phyloP scores from a whole-genome alignment of 2,113 vertebrate species.

The Cnemophilus loriae region DNA sequence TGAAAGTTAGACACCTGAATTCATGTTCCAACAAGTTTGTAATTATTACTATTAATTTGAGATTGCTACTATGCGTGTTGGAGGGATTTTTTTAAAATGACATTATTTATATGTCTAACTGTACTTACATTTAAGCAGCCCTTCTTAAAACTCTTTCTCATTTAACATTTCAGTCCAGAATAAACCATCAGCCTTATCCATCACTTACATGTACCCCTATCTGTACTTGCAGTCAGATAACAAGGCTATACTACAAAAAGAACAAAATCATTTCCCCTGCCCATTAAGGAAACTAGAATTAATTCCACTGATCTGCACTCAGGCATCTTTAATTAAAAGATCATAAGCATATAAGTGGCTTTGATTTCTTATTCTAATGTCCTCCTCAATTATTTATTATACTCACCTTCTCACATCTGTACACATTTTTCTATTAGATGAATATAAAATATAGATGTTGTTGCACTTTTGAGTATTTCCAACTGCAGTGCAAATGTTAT shows the following conservation, averaged over 20 bases:
- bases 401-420: constrained; percentile 8
- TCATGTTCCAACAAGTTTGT: background rate
- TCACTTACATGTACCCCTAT: background rate
- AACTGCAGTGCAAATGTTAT: background rate
- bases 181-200: background rate
- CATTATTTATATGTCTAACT: background rate
- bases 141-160: background rate
- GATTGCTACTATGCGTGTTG: background rate
- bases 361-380: constrained; percentile 39
- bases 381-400: constrained; percentile 23
- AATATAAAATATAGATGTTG: constrained; percentile 11
- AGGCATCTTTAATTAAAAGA: constrained; percentile 46
- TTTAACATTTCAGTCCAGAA: background rate
- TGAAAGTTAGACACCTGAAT: background rate
- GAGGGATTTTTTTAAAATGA: background rate
- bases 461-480: background rate
- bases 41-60: background rate
- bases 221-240: constrained; percentile 1
- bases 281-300: constrained; percentile 33
- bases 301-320: constrained; percentile 21
- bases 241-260: background rate
- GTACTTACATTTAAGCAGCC: background rate
- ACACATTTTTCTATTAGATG: background rate
- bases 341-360: constrained; percentile 18
- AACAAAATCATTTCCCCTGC: constrained; percentile 17